Evolutionary conservation across 2,113 vertebrate species (phyloP).

Genomic region (Chauna torquata): DNA sequence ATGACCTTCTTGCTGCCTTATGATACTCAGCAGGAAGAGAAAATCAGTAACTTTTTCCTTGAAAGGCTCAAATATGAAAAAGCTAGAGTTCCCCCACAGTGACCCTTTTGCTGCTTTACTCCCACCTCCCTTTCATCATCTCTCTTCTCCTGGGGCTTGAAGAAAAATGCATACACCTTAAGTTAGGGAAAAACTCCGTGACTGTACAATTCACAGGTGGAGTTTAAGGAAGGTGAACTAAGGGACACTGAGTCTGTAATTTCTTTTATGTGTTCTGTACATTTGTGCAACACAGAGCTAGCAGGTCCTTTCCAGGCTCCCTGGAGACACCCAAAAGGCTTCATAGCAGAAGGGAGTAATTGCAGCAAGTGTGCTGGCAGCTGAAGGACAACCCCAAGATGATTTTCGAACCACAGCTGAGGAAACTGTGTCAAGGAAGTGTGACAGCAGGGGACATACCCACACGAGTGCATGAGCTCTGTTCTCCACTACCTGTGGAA

Average conservation of each 20-base stretch:
- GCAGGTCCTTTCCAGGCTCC: background rate
- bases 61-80: slow-evolving; percentile 58
- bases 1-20: slow-evolving; percentile 47
- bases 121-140: slow-evolving; percentile 51
- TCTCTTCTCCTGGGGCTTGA: slow-evolving; percentile 15
- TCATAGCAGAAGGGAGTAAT: background rate
- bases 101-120: slow-evolving; percentile 42
- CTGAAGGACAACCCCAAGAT: background rate
- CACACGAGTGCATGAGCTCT: background rate
- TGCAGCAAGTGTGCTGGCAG: background rate
- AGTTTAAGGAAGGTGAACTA: slow-evolving; percentile 43
- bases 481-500: background rate
- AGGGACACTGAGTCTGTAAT: slow-evolving; percentile 33
- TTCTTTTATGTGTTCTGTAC: background rate
- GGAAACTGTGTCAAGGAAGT: background rate
- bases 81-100: slow-evolving; percentile 11
- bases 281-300: background rate
- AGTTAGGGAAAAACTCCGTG: slow-evolving; percentile 29
- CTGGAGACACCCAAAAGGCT: slow-evolving; percentile 24
- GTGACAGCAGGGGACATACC: background rate
- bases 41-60: slow-evolving; percentile 55
- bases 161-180: background rate
- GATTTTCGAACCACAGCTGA: slow-evolving; percentile 13
- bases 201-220: background rate
- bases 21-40: slow-evolving; percentile 57